phyloP scores from a whole-genome alignment of 1,140 invertebrate species.

The Pogonomyrmex barbatus region DNA sequence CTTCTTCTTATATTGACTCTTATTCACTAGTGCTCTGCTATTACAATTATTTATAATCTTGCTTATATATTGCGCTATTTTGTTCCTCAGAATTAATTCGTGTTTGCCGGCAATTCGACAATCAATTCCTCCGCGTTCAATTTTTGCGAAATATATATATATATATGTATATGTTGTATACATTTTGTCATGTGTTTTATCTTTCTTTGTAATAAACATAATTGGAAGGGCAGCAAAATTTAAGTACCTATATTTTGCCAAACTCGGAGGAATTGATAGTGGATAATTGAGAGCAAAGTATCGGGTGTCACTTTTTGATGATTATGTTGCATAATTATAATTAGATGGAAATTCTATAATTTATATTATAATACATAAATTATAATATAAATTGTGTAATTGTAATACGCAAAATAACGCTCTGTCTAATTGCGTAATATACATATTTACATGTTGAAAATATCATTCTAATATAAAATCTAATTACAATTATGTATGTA shows the following conservation, averaged over 20 bases:
- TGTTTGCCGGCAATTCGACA: slow-evolving; percentile 20
- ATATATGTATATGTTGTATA: too few species aligned
- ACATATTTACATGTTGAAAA: background rate
- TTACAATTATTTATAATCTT: slow-evolving; percentile 41
- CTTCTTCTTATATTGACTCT: slow-evolving; percentile 1
- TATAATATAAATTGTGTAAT: background rate
- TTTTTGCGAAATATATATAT: background rate
- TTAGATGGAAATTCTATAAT: background rate
- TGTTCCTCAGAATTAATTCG: slow-evolving; percentile 12
- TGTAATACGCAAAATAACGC: background rate
- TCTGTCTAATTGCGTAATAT: background rate
- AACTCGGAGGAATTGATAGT: slow-evolving; percentile 43
- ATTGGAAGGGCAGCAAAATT: background rate
- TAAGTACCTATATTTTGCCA: background rate
- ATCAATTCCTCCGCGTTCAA: slow-evolving; percentile 33
- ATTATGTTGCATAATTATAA: slow-evolving; percentile 30
- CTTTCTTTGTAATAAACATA: background rate
- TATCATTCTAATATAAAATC: background rate
- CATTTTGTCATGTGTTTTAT: background rate
- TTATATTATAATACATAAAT: slow-evolving; percentile 3
- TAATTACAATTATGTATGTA: slow-evolving; percentile 35
- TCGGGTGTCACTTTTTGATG: background rate
- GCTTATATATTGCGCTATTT: slow-evolving; percentile 36
- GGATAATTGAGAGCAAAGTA: slow-evolving; percentile 23
- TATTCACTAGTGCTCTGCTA: slow-evolving; percentile 26